A percentile compares a stretch with the other conserved stretches of the same genome.
Evolutionary conservation across 2,113 vertebrate species (phyloP).

Genomic region (Thamnophis sirtalis): DNA sequence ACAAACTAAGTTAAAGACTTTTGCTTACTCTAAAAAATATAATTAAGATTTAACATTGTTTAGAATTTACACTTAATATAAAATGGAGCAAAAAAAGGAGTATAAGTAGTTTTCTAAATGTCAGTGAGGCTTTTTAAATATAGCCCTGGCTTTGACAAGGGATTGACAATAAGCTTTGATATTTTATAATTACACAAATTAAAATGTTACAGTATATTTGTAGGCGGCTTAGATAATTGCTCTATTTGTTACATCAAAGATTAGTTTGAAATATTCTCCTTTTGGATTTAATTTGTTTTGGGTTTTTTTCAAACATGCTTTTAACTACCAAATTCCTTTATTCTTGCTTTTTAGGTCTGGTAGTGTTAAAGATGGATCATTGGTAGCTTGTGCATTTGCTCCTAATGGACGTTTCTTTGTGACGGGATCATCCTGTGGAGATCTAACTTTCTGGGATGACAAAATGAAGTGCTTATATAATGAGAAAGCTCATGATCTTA

Average conservation of each 20-base stretch:
- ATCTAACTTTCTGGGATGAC: conserved; percentile 83
- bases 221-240: background rate
- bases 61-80: background rate
- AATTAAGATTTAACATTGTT: background rate
- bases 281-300: background rate
- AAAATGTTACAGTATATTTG: background rate
- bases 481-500: conserved; percentile 90
- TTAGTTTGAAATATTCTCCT: background rate
- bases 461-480: conserved; percentile 74
- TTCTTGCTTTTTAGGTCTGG: conserved; percentile 73
- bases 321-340: background rate
- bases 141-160: background rate
- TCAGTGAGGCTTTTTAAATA: background rate
- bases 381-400: conserved; percentile 87
- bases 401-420: conserved; percentile 78
- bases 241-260: background rate
- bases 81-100: background rate
- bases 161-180: background rate
- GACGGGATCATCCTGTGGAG: conserved; percentile 86
- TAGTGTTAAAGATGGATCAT: conserved; percentile 80
- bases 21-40: background rate
- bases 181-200: background rate
- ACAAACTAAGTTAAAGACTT: background rate
- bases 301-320: rapidly evolving
- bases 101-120: background rate